A percentile compares a stretch with the other conserved stretches of the same genome.
These are phyloP conservation scores for Staurois parvus DNA, from an alignment of 2,797 vertebrate genomes.

Conservation along the genomic window DNA sequence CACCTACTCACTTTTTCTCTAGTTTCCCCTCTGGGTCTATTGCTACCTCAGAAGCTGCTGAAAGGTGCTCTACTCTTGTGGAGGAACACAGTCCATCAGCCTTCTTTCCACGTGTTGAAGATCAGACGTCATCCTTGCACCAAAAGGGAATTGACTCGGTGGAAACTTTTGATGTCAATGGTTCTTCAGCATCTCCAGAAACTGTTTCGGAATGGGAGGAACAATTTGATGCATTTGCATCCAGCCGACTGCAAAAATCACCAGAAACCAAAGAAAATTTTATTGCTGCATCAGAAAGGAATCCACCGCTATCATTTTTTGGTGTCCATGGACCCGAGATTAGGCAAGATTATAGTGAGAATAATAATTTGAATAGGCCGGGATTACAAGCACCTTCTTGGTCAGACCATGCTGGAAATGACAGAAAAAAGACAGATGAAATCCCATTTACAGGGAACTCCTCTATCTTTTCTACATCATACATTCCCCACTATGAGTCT, in stretches of 20 bases:
- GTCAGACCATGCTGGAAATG: slow-evolving; percentile 55
- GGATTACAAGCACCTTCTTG: slow-evolving; percentile 38
- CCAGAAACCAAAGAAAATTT: slow-evolving; percentile 36
- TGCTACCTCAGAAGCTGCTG: slow-evolving; percentile 71
- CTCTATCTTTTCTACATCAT: slow-evolving; percentile 36
- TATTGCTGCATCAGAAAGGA: not conserved
- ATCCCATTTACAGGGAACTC: not conserved
- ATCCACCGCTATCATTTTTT: not conserved
- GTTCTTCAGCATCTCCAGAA: not conserved
- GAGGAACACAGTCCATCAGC: slow-evolving; percentile 73
- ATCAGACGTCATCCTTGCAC: slow-evolving; percentile 49
- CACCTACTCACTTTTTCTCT: slow-evolving; percentile 90
- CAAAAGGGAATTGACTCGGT: slow-evolving; percentile 48
- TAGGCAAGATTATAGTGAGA: not conserved
- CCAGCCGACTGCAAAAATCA: slow-evolving; percentile 77
- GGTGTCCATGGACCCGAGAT: not conserved
- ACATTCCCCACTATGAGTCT: slow-evolving; percentile 9
- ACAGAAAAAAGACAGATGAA: slow-evolving; percentile 47
- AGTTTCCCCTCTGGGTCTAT: slow-evolving; percentile 77
- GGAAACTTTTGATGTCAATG: slow-evolving; percentile 52
- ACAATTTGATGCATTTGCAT: slow-evolving; percentile 86
- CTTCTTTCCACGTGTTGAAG: slow-evolving; percentile 68
- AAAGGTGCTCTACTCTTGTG: slow-evolving; percentile 67
- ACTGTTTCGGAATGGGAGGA: slow-evolving; percentile 81
- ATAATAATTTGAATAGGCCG: not conserved